phyloP scores from a whole-genome alignment of 2,888 invertebrate species.

The Athalia cordata region DNA sequence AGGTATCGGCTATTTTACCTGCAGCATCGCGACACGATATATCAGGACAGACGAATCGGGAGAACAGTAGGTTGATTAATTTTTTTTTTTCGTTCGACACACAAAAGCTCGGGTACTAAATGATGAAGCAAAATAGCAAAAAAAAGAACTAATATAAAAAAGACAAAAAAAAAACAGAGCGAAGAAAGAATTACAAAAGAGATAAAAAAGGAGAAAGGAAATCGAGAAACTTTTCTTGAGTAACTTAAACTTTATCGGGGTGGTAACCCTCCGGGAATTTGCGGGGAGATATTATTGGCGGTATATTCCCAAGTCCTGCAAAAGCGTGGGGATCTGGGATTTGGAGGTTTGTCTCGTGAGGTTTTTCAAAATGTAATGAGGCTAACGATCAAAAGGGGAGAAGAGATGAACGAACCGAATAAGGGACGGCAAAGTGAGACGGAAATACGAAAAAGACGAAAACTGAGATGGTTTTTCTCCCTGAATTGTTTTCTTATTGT shows the following conservation, averaged over 20 bases:
- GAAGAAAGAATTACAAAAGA: not conserved
- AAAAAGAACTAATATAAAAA: not conserved
- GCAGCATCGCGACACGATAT: too few relatives aligned
- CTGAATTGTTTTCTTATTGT: conserved; percentile 38
- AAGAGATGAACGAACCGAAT: not conserved
- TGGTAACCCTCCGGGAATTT: not conserved
- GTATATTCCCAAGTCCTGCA: not conserved
- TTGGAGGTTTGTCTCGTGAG: conserved; percentile 18
- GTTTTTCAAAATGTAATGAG: conserved; percentile 31
- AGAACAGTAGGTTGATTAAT: not conserved
- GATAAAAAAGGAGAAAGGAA: not conserved
- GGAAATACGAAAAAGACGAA: not conserved
- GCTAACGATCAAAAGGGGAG: not conserved
- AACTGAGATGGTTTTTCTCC: conserved; percentile 21
- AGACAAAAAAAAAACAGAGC: not conserved
- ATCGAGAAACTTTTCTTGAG: conserved; percentile 13
- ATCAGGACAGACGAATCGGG: not conserved
- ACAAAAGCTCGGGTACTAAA: not conserved
- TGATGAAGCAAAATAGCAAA: not conserved
- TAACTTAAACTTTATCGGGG: conserved; percentile 7
- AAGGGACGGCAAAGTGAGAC: not conserved
- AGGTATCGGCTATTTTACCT: too few relatives aligned
- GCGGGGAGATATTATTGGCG: not conserved
- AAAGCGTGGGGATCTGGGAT: too few relatives aligned
- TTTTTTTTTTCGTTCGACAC: conserved; percentile 11